Evolutionary conservation across 37 sponge, comb jelly and placozoan genomes (phyloP), one percentile per base, ranked within the genome.

Genomic region (Cladorhizidae sp.): DNA sequence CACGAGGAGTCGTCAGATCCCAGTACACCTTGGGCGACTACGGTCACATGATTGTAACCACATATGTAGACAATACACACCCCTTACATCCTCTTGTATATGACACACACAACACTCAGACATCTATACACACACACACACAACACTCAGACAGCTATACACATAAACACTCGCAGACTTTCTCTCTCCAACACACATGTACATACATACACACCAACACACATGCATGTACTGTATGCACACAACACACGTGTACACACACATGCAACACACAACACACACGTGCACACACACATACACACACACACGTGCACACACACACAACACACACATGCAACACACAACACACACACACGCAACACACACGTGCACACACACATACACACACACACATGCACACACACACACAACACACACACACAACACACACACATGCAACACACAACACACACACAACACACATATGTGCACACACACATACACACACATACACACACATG

Each of bases 1-100:
- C 92, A 51, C 98, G 87, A 25, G 80, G 18, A 37, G 87, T 94
- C 0, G 95, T 92, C 28, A 83, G 64, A 25, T 89, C 88, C 94
- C 94, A 94, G 75, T 89, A 64, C 1, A 97, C 94, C 69, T 56
- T 70, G 11, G 98, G 94, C 5, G 85, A 85, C 87, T 92, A 29
- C 1, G 36, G 28, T 29, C 25, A 61, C 25, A 28, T 28, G 28
- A 61, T 17, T 17, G 62, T 61, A 12, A 61, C 62, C 29, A 61
- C 25, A 29, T 15, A 61, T 12, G 7, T 61, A 61, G 6, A 15
- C 29, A 20, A 54, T 54, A 45, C 49, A 45, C 49, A 45, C 49
- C 49, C 5, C 6, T 17, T 61, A 17, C 62, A 61, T 61, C 12
- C 28, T 6, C 7, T 28, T 17, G 5, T 61, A n/a, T 6, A 61